These are phyloP conservation scores for Urocitellus parryii DNA, from an alignment of 2,113 vertebrate species.

Conservation along the genomic window DNA sequence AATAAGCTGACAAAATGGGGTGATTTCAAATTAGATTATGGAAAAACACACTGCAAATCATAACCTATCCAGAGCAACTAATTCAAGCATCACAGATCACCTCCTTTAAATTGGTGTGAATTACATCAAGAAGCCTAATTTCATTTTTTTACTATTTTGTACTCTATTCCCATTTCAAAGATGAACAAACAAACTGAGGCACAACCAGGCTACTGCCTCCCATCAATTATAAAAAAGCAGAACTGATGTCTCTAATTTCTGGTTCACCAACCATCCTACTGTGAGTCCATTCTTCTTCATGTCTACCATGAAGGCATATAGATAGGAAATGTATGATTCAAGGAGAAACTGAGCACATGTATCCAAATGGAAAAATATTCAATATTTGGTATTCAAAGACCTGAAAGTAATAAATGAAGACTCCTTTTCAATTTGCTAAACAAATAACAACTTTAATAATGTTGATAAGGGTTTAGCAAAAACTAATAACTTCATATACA, in stretches of 20 bases:
- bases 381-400: neutral
- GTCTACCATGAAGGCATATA: neutral
- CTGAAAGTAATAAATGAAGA: neutral
- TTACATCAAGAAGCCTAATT: neutral
- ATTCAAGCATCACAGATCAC: neutral
- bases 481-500: neutral
- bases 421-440: neutral
- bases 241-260: neutral
- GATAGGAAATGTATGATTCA: neutral
- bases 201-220: neutral
- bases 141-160: neutral
- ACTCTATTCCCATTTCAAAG: slow-evolving; percentile 1
- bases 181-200: neutral
- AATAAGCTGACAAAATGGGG: slow-evolving; percentile 89
- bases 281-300: neutral
- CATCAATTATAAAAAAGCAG: neutral
- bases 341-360: neutral
- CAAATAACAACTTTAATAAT: neutral
- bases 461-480: slow-evolving; percentile 22
- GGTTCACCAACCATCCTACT: neutral
- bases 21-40: neutral
- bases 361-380: slow-evolving; percentile 8
- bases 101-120: neutral
- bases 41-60: neutral
- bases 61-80: neutral